Percentiles rank a stretch among this genome's conserved stretches.
Evolutionary conservation across 2,113 vertebrate genomes (phyloP).

Genomic region (Tenrec ecaudatus): DNA sequence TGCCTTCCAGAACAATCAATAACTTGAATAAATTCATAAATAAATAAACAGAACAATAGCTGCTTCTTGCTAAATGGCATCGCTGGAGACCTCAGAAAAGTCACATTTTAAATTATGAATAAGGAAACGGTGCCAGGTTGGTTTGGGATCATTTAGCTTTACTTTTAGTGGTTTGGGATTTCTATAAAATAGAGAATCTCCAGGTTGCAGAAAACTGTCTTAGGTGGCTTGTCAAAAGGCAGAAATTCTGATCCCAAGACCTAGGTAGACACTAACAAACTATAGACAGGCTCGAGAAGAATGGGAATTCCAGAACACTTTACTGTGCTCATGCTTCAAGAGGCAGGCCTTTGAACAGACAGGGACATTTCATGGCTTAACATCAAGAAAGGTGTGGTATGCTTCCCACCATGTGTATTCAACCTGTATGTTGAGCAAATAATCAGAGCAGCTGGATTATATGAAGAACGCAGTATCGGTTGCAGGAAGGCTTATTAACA

Average conservation of each 20-base stretch:
- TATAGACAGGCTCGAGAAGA: too few relatives aligned
- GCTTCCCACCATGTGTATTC: too few relatives aligned
- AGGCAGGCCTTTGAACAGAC: too few relatives aligned
- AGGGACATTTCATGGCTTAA: too few relatives aligned
- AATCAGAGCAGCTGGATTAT: too few relatives aligned
- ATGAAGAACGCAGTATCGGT: too few relatives aligned
- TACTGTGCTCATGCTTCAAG: too few relatives aligned
- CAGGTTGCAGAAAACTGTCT: neutral
- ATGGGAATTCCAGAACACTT: too few relatives aligned
- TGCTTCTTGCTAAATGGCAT: conserved; percentile 48
- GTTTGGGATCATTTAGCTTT: conserved; percentile 10
- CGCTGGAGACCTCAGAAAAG: conserved; percentile 12
- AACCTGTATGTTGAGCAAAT: too few relatives aligned
- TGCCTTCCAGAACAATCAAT: conserved; percentile 50
- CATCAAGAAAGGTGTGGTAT: too few relatives aligned
- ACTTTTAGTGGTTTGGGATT: conserved; percentile 49
- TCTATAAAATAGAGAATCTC: conserved; percentile 58
- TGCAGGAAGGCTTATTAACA: too few relatives aligned
- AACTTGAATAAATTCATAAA: conserved; percentile 65
- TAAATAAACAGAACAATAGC: conserved; percentile 60
- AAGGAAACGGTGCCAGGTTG: neutral
- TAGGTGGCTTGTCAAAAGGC: neutral
- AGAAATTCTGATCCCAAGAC: neutral
- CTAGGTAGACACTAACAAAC: neutral
- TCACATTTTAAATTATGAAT: conserved; percentile 64